Conservation (phyloP, 2,888 invertebrate genomes). For the Steinernema scapterisci region DNA sequence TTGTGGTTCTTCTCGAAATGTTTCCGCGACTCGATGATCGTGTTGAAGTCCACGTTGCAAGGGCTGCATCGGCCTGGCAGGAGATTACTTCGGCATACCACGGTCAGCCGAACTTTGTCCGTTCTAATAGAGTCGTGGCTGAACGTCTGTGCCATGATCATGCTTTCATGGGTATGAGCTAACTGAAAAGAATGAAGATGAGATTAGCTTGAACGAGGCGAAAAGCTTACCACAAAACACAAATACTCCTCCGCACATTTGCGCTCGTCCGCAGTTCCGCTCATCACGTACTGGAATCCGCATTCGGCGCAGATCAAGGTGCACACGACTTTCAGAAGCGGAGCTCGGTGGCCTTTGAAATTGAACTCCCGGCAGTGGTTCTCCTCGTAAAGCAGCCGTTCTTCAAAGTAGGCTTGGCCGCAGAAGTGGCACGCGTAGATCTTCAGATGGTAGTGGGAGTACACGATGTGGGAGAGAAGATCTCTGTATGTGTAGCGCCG, state of each 20-base stretch:
- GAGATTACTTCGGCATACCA: neutral
- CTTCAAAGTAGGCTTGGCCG: neutral
- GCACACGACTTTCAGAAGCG: neutral
- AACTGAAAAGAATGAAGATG: neutral
- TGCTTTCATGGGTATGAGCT: neutral
- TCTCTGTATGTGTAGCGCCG: neutral
- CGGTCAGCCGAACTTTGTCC: neutral
- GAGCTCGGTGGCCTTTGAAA: neutral
- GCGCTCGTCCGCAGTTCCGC: neutral
- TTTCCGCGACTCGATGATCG: neutral
- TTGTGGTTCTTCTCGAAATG: constrained; percentile 21
- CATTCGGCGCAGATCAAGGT: constrained; percentile 8
- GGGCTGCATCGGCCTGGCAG: neutral
- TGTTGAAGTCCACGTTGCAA: neutral
- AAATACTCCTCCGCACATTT: constrained; percentile 14
- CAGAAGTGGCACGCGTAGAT: constrained; percentile 7
- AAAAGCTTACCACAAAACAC: neutral
- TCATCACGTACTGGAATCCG: constrained; percentile 26
- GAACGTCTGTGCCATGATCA: neutral
- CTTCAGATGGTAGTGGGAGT: neutral
- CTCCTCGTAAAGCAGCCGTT: neutral
- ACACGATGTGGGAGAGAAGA: neutral
- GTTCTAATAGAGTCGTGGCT: neutral
- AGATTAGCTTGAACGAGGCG: neutral
- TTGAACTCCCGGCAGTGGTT: constrained; percentile 5